A percentile compares a stretch with the other conserved stretches of the same genome.
Evolutionary conservation across 2,888 invertebrate species (phyloP).

Genomic region (Nezara viridula): DNA sequence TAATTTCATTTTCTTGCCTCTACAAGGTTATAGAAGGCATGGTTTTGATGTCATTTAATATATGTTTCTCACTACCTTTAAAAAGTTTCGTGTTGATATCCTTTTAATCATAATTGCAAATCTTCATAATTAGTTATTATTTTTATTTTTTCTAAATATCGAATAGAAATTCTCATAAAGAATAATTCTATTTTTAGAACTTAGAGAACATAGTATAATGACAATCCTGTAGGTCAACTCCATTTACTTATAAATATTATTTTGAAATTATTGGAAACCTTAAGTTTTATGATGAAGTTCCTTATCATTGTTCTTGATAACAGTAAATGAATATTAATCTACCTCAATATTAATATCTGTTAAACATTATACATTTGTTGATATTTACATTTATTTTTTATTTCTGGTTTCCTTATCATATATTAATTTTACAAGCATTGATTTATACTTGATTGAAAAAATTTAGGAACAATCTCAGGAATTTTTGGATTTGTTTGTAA

Average conservation of each 20-base stretch:
- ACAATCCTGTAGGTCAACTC: not conserved
- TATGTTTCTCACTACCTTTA: not conserved
- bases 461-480: not conserved
- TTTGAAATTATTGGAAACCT: not conserved
- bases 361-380: not conserved
- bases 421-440: not conserved
- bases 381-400: not conserved
- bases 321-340: not conserved
- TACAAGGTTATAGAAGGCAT: slow-evolving; percentile 17
- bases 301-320: not conserved
- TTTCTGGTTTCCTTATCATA: not conserved
- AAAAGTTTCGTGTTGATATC: not conserved
- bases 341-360: not conserved
- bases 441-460: not conserved
- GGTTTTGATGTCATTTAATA: slow-evolving; percentile 28
- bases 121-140: not conserved
- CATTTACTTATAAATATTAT: not conserved
- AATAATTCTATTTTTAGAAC: slow-evolving; percentile 35
- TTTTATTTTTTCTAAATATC: not conserved
- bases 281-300: not conserved
- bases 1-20: not conserved
- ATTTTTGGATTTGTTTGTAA: not conserved
- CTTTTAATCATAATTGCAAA: not conserved
- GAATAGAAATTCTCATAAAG: not conserved
- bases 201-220: not conserved